Percentiles rank a stretch among this genome's conserved stretches.
phyloP scores from a whole-genome alignment of 2,113 vertebrate genomes.

The Heterotilapia buettikoferi region DNA sequence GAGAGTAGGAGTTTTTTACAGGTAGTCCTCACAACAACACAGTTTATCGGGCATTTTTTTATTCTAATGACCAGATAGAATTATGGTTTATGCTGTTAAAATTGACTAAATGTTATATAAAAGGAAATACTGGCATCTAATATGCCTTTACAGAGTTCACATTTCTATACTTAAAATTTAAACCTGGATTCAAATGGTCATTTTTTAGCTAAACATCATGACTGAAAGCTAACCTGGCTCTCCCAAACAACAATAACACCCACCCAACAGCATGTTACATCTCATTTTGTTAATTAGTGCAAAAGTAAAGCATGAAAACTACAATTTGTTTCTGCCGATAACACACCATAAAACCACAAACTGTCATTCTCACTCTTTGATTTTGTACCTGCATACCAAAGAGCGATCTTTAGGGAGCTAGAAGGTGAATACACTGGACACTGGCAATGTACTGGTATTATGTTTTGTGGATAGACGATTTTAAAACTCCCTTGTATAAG shows the following conservation, averaged over 20 bases:
- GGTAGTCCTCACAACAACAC: not conserved
- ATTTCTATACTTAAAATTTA: not conserved
- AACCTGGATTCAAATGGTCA: not conserved
- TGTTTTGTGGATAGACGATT: not conserved
- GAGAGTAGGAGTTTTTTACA: not conserved
- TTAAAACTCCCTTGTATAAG: not conserved
- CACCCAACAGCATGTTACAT: not conserved
- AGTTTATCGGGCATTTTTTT: not conserved
- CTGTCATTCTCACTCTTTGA: not conserved
- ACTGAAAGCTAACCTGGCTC: not conserved
- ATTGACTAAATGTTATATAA: rapidly evolving
- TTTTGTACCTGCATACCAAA: not conserved
- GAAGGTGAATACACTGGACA: not conserved
- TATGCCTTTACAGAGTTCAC: not conserved
- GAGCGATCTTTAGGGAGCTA: not conserved
- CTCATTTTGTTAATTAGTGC: not conserved
- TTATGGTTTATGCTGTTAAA: not conserved
- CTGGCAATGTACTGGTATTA: not conserved
- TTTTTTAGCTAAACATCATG: not conserved
- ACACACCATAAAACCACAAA: not conserved
- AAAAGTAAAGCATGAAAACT: not conserved
- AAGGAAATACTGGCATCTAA: not conserved
- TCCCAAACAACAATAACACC: not conserved
- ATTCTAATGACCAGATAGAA: not conserved
- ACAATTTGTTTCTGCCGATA: not conserved